Base-by-base conservation (phyloP, 2,888 invertebrate genomes). In the Eupithecia abbreviata region DNA sequence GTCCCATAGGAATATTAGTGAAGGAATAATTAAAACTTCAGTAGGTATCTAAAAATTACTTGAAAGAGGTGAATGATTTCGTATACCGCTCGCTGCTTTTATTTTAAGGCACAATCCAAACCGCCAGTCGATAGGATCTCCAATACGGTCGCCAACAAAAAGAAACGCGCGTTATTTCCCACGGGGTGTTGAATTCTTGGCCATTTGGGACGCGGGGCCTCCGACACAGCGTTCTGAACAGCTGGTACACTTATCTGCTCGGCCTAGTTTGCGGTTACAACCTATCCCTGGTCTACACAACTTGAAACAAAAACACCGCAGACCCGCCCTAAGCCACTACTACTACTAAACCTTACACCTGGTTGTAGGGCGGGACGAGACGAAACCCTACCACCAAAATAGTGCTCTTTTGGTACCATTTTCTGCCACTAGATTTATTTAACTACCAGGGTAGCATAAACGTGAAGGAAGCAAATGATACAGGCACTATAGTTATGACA, bases 81-180 rank as follows among this genome's bases (percentile, higher is more conserved):
- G 30, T 30, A 30, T 30, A 30, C 43, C 69, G 69, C 69, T 69
- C 12, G 30, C 45, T 12, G 69, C 45, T 69, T 7, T 18, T n/a
- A 69, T 42, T 9, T 72, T 66, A n/a, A 13, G 49, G 73, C 81
- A 75, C 71, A 47, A 49, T 71, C 81, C 71, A 72, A 79, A 83
- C 85, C 87, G 85, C 85, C 87, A 85, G 84, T 87, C 90, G 90
- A 90, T 90, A 90, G 90, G 87, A 90, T 91, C 90, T 90, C 89
- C 89, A 86, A 88, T 89, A 87, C 86, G 88, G 84, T 80, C 83
- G 85, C 87, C 77, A 85, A 87, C 89, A 91, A 90, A 91, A 91
- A 91, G 90, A 90, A 90, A 87, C 87, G 87, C 84, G 92, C 90
- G 92, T 92, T 92, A 93, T 93, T 92, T 92, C 93, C 93, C 93